Evolutionary conservation across 2,888 invertebrate species (phyloP), one percentile per base, ranked within the genome.

Genomic region (Tenthredo scrophulariae): DNA sequence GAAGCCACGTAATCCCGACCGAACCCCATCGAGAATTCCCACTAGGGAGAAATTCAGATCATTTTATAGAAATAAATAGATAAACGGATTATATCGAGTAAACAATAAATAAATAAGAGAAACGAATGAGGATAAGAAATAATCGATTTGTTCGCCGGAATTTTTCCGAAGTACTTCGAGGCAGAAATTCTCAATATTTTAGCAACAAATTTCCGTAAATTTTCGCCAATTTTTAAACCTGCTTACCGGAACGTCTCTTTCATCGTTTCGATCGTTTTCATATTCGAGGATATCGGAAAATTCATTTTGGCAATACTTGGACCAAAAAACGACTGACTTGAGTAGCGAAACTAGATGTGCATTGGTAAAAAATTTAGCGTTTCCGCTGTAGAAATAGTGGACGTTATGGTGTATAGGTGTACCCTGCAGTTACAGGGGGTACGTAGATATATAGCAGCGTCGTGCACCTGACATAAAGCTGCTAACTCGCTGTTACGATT

Each of bases 401-500:
- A 62, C 62, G 72, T 43, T 43, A n/a, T n/a, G 77, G 46, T 46
- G 72, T 15, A 46, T 3, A 46, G 26, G 18, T 26, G 6, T 75
- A 70, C 26, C 43, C n/a, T n/a, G n/a, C 10, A 29, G 43, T 46
- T n/a, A 26, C 43, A 37, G 22, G 7, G 3, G 5, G 22, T 77
- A 77, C 26, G 37, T 22, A 15, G 50, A 77, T 33, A 40, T 50
- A n/a, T 7, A 29, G 18, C 18, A 54, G 77, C 77, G 46, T n/a
- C 18, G 54, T 37, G 43, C 40, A 43, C 74, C 74, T 58, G 58
- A 80, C 90, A 89, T 92, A 91, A 92, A 91, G 89, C 90, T 87
- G 89, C 90, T 91, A 91, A 91, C 92, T 91, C 91, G 90, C 90
- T 91, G 91, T 92, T 92, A 92, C 92, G 92, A 92, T 92, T 92